Evolutionary conservation across 2,888 invertebrate genomes (phyloP).

Genomic region (Ypsolopha sequella): DNA sequence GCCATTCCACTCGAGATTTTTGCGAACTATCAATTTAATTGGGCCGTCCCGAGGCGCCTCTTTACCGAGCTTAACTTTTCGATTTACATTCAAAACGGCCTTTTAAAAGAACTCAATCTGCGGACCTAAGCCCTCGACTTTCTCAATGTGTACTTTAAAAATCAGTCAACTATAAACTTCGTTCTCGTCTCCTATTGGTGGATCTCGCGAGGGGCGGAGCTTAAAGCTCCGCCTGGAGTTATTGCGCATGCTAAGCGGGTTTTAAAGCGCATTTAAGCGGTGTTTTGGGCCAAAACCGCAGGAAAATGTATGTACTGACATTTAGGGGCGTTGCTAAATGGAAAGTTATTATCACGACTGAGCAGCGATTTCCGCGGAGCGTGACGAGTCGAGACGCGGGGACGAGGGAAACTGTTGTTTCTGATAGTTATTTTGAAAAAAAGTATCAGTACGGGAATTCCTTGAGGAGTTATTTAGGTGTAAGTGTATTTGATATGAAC

Average conservation of each 20-base stretch:
- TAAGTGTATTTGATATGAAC: not conserved
- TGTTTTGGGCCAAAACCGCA: conserved; percentile 67
- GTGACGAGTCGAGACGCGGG: conserved; percentile 47
- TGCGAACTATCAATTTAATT: conserved; percentile 63
- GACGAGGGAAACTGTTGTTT: conserved; percentile 54
- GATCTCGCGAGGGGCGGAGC: conserved; percentile 27
- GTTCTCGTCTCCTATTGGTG: conserved; percentile 33
- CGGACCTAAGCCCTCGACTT: conserved; percentile 48
- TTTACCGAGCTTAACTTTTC: conserved; percentile 66
- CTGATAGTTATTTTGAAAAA: conserved; percentile 5
- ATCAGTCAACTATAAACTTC: conserved; percentile 47
- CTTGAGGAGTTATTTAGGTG: too few relatives aligned
- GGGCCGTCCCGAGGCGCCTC: conserved; percentile 55
- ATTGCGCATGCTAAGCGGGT: conserved; percentile 65
- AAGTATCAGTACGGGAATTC: not conserved
- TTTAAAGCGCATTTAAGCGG: conserved; percentile 68
- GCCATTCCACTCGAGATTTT: not conserved
- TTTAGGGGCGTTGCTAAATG: conserved; percentile 63
- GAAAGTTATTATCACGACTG: conserved; percentile 58
- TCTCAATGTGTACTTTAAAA: conserved; percentile 44
- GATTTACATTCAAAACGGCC: conserved; percentile 69
- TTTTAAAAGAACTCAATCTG: conserved; percentile 65
- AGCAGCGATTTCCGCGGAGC: conserved; percentile 51
- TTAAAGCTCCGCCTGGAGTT: conserved; percentile 32
- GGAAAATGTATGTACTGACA: conserved; percentile 63